Base-by-base conservation (phyloP, 2,888 invertebrate genomes). In the Gortyna flavago region DNA sequence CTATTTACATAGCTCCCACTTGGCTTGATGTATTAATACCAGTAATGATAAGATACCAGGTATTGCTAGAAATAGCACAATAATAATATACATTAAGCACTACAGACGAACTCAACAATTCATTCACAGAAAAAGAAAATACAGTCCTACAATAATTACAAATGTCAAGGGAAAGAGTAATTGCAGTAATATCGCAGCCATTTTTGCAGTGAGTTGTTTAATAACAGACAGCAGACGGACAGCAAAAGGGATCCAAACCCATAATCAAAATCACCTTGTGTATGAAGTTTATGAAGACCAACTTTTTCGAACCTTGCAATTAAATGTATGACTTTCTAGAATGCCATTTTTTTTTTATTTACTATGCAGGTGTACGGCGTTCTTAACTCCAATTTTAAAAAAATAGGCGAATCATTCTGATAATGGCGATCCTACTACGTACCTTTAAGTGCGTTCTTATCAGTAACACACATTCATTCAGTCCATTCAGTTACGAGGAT, bases 401-500 rank as follows among this genome's bases (percentile, higher is more conserved):
- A 75, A 54, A 35, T 32, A 29, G 3, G 48, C 57, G 18, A n/a
- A 21, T 44, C 18, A 32, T 35, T 72, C 8, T 21, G 21, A 54
- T 59, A 51, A 54, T 64, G 5, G 35, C 32, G 7, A 5, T 16
- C n/a, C 21, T 67, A 61, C n/a, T 64, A 44, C 0, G 1, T 57
- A 44, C 0, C 2, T 57, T 16, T 65, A 62, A 66, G 51, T 72
- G n/a, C 6, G 51, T 54, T 83, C 54, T 74, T 87, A 84, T 77
- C 74, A 68, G 66, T 32, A 18, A 64, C 32, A 61, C 72, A 64
- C 54, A 80, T 59, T 80, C 71, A 81, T 61, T 74, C 7, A 72
- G 71, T 82, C 80, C 59, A 59, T 74, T 66, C 21, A 70, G 79
- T 79, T 82, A 83, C 83, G 83, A 83, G 80, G 81, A 81, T 81